Evolutionary conservation across 2,888 invertebrate genomes (phyloP), one percentile per base, ranked within the genome.

Genomic region (Phasia obesa): DNA sequence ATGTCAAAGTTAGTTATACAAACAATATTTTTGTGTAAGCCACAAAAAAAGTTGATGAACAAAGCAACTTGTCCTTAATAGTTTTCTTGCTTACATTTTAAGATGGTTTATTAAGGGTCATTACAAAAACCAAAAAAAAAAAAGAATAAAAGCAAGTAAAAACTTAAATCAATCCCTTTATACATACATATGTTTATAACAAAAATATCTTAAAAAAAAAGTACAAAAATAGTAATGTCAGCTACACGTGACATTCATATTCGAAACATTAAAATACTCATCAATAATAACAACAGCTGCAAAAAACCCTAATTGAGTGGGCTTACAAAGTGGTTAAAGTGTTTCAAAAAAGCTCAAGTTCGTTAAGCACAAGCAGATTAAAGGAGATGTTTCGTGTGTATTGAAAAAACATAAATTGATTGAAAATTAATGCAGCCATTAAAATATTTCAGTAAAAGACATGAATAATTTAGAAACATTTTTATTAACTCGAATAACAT

Each of bases 211-310:
- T 35, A 35, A 9, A 11, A 71, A 79, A 55, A 38, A n/a, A 7
- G 17, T 7, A 55, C 6, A 17, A 47, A 59, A 31, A 49, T 23
- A 60, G 23, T 55, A 71, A 38, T 55, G 67, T 73, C 62, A 73
- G 55, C 31, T 23, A 44, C 73, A 77, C 71, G 67, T 73, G 67
- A 69, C 51, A 35, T 49, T 47, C 62, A 81, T 77, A n/a, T 73
- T 27, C 57, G 38, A 76, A 27, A 44, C 49, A 19, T 13, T 35
- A 21, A 19, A 44, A 38, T 49, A 19, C 27, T 64, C 73, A 78
- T 82, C 69, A 82, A 74, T 78, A 69, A 74, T 27, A 70, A 69
- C 67, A 78, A 69, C 77, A 64, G 81, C 77, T 73, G 81, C 73
- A 64, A 59, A 59, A 57, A 4, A n/a, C 44, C 71, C 42, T 62